Percentiles rank a stretch among this genome's conserved stretches.
Conservation (phyloP, 1,140 invertebrate species). For the Popillia japonica region DNA sequence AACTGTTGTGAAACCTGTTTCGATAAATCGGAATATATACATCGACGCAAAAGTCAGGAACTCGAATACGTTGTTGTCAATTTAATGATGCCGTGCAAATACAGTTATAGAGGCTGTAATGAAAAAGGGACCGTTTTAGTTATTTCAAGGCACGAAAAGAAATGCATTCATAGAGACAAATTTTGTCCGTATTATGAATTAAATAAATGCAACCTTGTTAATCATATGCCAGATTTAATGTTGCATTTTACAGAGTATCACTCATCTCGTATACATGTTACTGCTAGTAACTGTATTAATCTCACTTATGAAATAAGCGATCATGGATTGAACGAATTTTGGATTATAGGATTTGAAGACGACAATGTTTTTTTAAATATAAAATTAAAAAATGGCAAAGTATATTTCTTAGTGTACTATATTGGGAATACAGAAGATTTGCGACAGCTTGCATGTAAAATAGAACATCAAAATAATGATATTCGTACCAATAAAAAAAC, state of each 20-base stretch:
- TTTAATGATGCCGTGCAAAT: conserved; percentile 5
- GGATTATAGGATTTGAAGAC: background rate
- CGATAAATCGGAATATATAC: background rate
- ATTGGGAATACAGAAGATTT: background rate
- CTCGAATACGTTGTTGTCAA: conserved; percentile 7
- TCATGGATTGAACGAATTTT: background rate
- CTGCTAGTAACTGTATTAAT: background rate
- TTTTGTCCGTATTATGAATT: background rate
- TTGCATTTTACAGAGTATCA: background rate
- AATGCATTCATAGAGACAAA: background rate
- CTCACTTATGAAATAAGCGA: conserved; percentile 1
- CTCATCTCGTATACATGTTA: background rate
- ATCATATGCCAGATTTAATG: conserved; percentile 8
- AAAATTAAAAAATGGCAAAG: background rate
- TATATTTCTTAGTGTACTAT: background rate
- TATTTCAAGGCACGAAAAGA: background rate
- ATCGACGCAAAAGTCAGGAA: background rate
- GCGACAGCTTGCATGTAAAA: background rate
- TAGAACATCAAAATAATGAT: conserved; percentile 5
- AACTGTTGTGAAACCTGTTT: conserved; percentile 1
- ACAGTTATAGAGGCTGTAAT: background rate
- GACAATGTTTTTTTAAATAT: background rate
- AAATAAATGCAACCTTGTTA: background rate
- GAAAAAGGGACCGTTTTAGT: background rate
- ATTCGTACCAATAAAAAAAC: background rate